Evolutionary conservation across 1,140 invertebrate species (phyloP).

Genomic region (Stegodyphus mimosarum): DNA sequence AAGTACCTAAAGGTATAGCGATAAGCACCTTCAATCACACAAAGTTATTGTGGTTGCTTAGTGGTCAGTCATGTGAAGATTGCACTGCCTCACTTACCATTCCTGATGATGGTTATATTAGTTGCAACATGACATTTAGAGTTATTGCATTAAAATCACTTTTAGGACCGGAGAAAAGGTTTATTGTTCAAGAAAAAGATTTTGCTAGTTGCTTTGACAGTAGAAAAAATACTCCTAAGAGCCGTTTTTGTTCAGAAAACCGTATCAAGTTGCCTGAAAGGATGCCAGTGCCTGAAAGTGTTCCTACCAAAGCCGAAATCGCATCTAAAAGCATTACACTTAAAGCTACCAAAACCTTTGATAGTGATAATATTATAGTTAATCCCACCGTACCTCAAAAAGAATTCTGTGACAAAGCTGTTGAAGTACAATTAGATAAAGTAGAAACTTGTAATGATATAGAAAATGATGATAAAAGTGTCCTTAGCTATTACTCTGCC

Average conservation of each 20-base stretch:
- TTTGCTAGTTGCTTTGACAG: conserved; percentile 51
- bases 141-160: conserved; percentile 54
- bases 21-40: conserved; percentile 54
- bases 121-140: conserved; percentile 61
- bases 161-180: conserved; percentile 53
- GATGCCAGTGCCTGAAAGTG: conserved; percentile 47
- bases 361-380: neutral
- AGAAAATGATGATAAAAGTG: conserved; percentile 59
- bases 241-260: conserved; percentile 33
- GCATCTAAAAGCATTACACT: conserved; percentile 11
- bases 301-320: conserved; percentile 47
- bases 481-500: conserved; percentile 61
- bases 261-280: conserved; percentile 50
- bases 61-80: conserved; percentile 58
- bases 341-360: conserved; percentile 12
- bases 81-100: conserved; percentile 51
- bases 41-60: conserved; percentile 50
- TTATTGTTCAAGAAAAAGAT: conserved; percentile 56
- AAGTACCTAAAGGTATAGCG: conserved; percentile 55
- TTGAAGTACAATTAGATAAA: conserved; percentile 39
- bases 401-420: conserved; percentile 41
- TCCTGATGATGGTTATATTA: conserved; percentile 56
- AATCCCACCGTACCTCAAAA: neutral
- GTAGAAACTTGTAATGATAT: conserved; percentile 29
- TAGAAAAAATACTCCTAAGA: conserved; percentile 24